Evolutionary conservation across 2,113 vertebrate species (phyloP).

Genomic region (Narcine bancroftii): DNA sequence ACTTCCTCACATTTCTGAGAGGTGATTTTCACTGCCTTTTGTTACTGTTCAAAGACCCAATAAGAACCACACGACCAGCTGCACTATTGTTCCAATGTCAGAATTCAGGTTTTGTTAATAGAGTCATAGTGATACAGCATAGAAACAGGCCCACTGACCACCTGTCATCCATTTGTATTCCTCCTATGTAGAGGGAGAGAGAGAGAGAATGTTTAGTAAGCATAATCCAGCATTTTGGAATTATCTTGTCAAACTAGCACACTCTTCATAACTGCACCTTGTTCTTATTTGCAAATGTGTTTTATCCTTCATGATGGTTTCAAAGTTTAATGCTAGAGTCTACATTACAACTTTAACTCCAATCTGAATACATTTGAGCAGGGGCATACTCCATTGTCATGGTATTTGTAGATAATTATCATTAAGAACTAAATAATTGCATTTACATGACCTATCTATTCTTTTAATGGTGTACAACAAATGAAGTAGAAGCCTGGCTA

Average conservation of each 20-base stretch:
- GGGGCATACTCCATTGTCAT: not conserved
- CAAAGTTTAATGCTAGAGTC: not conserved
- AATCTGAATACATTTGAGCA: not conserved
- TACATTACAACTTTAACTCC: not conserved
- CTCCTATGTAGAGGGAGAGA: not conserved
- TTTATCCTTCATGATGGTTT: not conserved
- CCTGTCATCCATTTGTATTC: too few species aligned
- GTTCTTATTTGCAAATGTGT: not conserved
- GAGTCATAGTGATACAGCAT: too few species aligned
- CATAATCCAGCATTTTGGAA: not conserved
- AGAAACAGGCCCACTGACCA: too few species aligned
- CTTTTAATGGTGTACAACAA: too few species aligned
- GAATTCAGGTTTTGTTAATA: too few species aligned
- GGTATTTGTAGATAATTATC: not conserved
- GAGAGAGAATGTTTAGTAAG: not conserved
- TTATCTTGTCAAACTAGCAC: not conserved
- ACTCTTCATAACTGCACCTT: not conserved
- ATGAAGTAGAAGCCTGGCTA: too few species aligned
- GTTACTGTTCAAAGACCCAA: too few species aligned
- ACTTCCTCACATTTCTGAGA: too few species aligned
- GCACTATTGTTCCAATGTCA: too few species aligned
- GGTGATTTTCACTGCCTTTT: too few species aligned
- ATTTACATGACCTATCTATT: too few species aligned
- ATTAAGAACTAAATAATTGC: not conserved
- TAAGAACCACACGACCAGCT: too few species aligned